These are phyloP conservation scores for Rotaria macrura DNA, from an alignment of 2,888 invertebrate species.

Conservation along the genomic window DNA sequence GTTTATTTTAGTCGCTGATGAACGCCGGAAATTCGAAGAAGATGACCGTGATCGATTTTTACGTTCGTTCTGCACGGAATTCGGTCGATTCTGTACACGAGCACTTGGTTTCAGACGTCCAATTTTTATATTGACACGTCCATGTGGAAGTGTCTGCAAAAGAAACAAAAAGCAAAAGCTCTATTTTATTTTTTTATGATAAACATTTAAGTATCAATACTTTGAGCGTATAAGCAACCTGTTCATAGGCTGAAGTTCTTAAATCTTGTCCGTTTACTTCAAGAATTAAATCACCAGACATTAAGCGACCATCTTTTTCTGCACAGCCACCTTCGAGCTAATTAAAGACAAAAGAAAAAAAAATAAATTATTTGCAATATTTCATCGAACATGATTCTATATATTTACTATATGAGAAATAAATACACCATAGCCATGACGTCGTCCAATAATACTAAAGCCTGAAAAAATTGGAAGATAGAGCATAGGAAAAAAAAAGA, in stretches of 20 bases:
- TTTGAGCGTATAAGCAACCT: constrained; percentile 77
- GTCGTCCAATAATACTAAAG: constrained; percentile 67
- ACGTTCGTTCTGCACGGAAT: neutral
- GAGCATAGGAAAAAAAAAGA: too few relatives aligned
- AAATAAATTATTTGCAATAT: neutral
- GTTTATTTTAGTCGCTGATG: neutral
- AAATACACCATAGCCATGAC: constrained; percentile 67
- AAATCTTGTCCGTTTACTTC: constrained; percentile 75
- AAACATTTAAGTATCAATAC: constrained; percentile 37
- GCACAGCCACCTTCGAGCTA: constrained; percentile 78
- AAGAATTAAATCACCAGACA: constrained; percentile 78
- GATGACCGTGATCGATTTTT: constrained; percentile 15
- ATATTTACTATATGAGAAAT: constrained; percentile 76
- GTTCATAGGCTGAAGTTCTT: constrained; percentile 58
- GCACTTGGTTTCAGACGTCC: constrained; percentile 65
- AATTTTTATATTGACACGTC: constrained; percentile 70
- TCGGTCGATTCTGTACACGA: neutral
- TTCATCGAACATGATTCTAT: too few relatives aligned
- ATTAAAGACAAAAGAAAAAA: neutral
- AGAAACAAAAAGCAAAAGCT: neutral
- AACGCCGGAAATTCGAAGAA: neutral
- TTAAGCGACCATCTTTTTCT: constrained; percentile 70
- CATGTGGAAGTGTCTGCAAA: constrained; percentile 43
- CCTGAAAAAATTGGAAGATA: constrained; percentile 40
- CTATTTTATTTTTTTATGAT: neutral